Evolutionary conservation across 2,888 invertebrate genomes (phyloP), one percentile per base, ranked within the genome.

Genomic region (Chrysolina oricalcia): DNA sequence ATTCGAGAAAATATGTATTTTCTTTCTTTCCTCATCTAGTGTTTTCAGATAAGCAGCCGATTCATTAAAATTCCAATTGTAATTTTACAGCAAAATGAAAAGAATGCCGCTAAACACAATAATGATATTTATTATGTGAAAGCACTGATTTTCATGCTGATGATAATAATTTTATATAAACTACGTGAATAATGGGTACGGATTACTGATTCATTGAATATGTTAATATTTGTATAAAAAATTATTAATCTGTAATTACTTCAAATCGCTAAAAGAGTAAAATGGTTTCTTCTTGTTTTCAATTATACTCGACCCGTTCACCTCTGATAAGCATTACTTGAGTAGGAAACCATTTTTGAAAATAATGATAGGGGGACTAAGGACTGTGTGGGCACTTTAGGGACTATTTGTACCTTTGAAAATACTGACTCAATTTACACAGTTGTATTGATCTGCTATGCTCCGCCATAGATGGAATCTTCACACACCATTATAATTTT

Each of bases 91-190:
- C 27, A 11, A 35, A 59, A 35, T 27, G 35, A 59, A 59, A 17
- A 59, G 27, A 59, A 27, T n/a, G n/a, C 17, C 5, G 27, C 59
- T 59, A 17, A 35, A 27, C 27, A 17, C 35, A 27, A 15, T 59
- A 59, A 59, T 59, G 19, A 53, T 53, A 53, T 19, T 19, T 11
- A 53, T 53, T 11, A 53, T 21, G 53, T 53, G 53, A 53, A 53
- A 53, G 53, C 21, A 53, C 11, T 53, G 23, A 27, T 59, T 59
- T 17, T 23, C n/a, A 17, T 59, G n/a, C 11, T n/a, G n/a, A 59
- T n/a, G 27, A 15, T 59, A 10, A n/a, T 6, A 35, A 53, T 35
- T 59, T 59, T 3, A n/a, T 59, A 50, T 35, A 10, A 27, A 59
- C 6, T n/a, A 35, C 13, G 23, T 6, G 27, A 27, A 59, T n/a